Evolutionary conservation across 2,113 vertebrate genomes (phyloP).

Genomic region (Macrotus californicus): DNA sequence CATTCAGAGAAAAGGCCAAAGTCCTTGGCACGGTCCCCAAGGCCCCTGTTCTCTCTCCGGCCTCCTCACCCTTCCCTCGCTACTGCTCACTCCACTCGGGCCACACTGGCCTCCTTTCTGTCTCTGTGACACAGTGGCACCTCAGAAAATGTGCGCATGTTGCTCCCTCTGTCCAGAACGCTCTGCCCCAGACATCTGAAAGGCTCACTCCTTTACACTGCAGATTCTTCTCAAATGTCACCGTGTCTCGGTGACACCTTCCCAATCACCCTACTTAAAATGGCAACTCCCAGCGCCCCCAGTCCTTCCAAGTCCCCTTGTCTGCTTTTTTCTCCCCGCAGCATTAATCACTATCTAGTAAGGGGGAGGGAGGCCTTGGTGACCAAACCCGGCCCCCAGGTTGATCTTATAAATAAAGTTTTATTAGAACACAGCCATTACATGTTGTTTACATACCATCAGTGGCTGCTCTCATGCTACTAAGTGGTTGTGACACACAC

Average conservation of each 20-base stretch:
- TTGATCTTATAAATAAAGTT: background rate
- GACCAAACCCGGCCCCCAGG: background rate
- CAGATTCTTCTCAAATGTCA: background rate
- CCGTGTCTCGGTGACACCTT: background rate
- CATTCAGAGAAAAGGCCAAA: background rate
- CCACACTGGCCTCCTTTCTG: background rate
- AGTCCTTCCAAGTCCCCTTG: background rate
- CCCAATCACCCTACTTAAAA: background rate
- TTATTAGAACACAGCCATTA: background rate
- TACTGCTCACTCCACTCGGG: background rate
- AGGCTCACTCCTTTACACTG: background rate
- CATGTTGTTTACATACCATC: background rate
- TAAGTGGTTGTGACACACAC: background rate
- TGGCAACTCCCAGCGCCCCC: background rate
- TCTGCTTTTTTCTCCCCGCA: background rate
- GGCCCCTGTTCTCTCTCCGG: background rate
- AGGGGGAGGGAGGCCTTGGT: accelerated
- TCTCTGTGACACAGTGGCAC: background rate
- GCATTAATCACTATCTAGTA: background rate
- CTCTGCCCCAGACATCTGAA: background rate
- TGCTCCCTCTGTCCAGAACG: background rate
- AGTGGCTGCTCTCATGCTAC: background rate
- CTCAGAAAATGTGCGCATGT: background rate
- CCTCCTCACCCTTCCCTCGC: too few relatives aligned
- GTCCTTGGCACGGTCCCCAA: background rate